These are phyloP conservation scores for Pangasius sanitwongsei DNA, from an alignment of 2,797 vertebrate species.

Conservation along the genomic window DNA sequence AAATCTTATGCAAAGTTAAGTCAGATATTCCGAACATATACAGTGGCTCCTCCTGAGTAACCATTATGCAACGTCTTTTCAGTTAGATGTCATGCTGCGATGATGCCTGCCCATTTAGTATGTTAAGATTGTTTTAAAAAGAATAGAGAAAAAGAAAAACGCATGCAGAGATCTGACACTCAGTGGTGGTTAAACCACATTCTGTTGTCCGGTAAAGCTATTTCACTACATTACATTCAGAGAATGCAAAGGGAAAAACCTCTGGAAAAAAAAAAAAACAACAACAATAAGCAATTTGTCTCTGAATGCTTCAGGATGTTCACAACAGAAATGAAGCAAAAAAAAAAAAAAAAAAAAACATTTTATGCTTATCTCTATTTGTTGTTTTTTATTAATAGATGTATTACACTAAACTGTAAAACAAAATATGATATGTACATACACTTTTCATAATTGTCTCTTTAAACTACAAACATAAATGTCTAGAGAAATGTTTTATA, in stretches of 20 bases:
- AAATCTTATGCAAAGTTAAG: constrained; percentile 8
- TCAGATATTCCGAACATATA: background rate
- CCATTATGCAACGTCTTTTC: constrained; percentile 34
- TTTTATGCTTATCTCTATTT: background rate
- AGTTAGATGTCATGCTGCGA: constrained; percentile 19
- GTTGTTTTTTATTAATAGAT: background rate
- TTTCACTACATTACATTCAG: constrained; percentile 37
- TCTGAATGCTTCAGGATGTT: constrained; percentile 32
- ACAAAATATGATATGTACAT: background rate
- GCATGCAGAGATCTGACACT: constrained; percentile 30
- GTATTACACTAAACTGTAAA: background rate
- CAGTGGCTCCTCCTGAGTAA: constrained; percentile 15
- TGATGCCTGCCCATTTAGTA: constrained; percentile 35
- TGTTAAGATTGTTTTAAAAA: constrained; percentile 48
- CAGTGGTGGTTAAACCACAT: constrained; percentile 37
- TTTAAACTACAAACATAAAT: background rate
- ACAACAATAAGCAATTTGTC: constrained; percentile 25
- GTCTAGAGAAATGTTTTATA: background rate
- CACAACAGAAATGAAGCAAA: background rate
- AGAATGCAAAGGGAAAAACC: background rate
- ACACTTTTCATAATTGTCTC: background rate
- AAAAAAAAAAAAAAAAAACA: background rate
- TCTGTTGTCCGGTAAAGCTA: constrained; percentile 36
- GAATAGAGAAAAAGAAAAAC: constrained; percentile 7
- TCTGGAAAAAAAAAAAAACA: background rate